Percentiles rank a stretch among this genome's conserved stretches.
Evolutionary conservation across 2,888 invertebrate species (phyloP).

Genomic region (Melinaea marsaeus): DNA sequence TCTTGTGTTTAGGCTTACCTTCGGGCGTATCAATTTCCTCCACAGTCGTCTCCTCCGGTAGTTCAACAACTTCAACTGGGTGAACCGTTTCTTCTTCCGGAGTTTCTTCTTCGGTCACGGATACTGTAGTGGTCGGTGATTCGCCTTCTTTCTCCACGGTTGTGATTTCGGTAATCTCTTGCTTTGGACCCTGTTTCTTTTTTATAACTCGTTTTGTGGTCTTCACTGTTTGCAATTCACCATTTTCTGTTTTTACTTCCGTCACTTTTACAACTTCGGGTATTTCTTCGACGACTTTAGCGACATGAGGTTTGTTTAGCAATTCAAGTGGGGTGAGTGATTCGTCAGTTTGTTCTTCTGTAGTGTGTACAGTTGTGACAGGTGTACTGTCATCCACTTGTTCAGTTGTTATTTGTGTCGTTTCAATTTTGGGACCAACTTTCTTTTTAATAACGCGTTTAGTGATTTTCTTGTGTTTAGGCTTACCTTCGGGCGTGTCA

Average conservation of each 20-base stretch:
- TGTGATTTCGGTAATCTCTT: constrained; percentile 37
- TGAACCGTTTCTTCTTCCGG: constrained; percentile 48
- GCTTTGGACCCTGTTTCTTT: constrained; percentile 32
- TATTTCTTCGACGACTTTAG: constrained; percentile 27
- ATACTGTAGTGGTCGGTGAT: constrained; percentile 37
- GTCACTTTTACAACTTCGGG: constrained; percentile 38
- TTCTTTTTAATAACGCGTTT: constrained; percentile 42
- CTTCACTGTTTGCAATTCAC: constrained; percentile 34
- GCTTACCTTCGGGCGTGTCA: constrained; percentile 41
- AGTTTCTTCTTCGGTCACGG: constrained; percentile 20
- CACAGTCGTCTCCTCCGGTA: constrained; percentile 37
- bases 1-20: constrained; percentile 44
- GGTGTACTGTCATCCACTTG: constrained; percentile 54
- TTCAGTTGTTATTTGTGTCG: constrained; percentile 33
- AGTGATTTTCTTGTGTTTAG: constrained; percentile 35
- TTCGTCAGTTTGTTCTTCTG: constrained; percentile 27
- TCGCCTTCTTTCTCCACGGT: constrained; percentile 34
- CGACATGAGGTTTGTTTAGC: constrained; percentile 31
- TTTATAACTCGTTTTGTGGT: constrained; percentile 42
- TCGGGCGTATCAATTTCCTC: constrained; percentile 46
- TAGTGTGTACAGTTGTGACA: constrained; percentile 31
- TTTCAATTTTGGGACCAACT: constrained; percentile 40
- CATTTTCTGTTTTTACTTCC: constrained; percentile 35
- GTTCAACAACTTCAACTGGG: constrained; percentile 35
- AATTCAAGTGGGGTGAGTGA: constrained; percentile 24